Conservation (phyloP, 1,140 invertebrate species). For the Drosophila setifemur region DNA sequence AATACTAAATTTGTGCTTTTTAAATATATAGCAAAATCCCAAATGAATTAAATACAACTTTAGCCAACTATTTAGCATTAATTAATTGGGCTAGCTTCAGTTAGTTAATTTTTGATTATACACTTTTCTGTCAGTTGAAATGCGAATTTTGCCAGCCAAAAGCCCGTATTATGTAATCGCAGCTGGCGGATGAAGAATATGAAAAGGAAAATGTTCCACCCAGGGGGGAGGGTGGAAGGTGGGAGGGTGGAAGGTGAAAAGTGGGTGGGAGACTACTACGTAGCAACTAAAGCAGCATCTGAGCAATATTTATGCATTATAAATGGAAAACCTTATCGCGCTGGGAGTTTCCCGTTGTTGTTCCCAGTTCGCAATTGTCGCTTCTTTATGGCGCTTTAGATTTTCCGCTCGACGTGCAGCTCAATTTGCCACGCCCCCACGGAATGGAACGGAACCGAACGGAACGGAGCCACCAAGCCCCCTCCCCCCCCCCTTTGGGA, state of each 20-base stretch:
- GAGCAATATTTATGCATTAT: constrained; percentile 40
- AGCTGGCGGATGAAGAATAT: too few species aligned
- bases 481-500: not conserved
- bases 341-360: constrained; percentile 32
- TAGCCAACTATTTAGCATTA: too few species aligned
- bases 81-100: too few species aligned
- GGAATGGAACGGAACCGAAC: too few species aligned
- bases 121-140: too few species aligned
- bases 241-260: not conserved
- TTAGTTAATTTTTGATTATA: not conserved
- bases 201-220: too few species aligned
- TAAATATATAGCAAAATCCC: too few species aligned
- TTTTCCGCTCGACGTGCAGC: constrained; percentile 60
- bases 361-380: constrained; percentile 50
- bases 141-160: too few species aligned
- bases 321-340: constrained; percentile 42
- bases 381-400: constrained; percentile 49
- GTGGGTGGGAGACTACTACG: too few species aligned
- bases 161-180: constrained; percentile 6
- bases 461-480: not conserved
- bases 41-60: too few species aligned
- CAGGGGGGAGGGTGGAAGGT: not conserved
- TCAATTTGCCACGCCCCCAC: constrained; percentile 56
- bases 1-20: too few species aligned
- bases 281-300: constrained; percentile 2